Base-by-base conservation (phyloP, 2,888 invertebrate species). In the Luperina nickerlii region DNA sequence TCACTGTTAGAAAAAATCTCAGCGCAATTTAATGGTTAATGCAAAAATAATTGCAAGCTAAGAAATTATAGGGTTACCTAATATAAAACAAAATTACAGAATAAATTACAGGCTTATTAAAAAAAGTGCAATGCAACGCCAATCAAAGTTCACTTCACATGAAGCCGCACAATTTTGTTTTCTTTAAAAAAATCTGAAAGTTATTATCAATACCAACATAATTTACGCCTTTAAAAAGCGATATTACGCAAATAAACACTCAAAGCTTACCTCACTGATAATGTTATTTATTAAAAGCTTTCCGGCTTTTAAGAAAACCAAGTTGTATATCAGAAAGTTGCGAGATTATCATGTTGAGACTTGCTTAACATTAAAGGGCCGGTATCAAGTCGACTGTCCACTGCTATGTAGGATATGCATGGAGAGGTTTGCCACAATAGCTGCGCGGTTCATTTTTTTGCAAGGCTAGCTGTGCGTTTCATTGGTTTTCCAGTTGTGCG, bases 351-450 rank as follows among this genome's bases (percentile, higher is more conserved):
- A 45, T 75, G 69, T 66, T 70, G 65, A 63, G 24, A 70, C 20
- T 85, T 88, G 69, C 84, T 78, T 68, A 89, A 89, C 57, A 79
- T 80, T 76, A 83, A 82, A 87, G 89, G 89, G 88, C 88, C 48
- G 62, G 18, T 51, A 45, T 76, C 1, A 76, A 27, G 76, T 20
- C 48, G 60, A 27, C 11, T 0, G 7, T 76, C 76, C 76, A 76
- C 60, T 76, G 20, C 15, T n/a, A 20, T n/a, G 15, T 38, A 48
- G 20, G n/a, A 74, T 62, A 1, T 76, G 32, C 15, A n/a, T 1
- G 9, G 7, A 15, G 20, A 48, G 8, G 2, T 54, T 18, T 8
- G n/a, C n/a, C 1, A 51, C 0, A 27, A 13, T 15, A 42, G 24
- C 18, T 32, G n/a, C 27, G 27, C 27, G 8, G 1, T 15, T 27